Evolutionary conservation across 1,140 invertebrate species (phyloP).

Genomic region (Frieseomelitta varia): DNA sequence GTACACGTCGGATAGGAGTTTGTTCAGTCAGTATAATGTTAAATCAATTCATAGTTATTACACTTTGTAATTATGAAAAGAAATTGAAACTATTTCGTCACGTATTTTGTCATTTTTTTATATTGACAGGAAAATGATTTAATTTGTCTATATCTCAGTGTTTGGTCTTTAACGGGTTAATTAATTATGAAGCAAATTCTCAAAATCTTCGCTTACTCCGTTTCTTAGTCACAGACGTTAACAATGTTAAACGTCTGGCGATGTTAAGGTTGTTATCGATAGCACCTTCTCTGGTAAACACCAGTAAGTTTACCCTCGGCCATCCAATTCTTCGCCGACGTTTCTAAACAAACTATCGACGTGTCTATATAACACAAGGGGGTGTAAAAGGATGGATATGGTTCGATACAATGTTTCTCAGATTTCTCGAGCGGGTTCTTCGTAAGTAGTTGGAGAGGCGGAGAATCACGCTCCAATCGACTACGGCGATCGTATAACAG

Average conservation of each 20-base stretch:
- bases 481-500: conserved; percentile 22
- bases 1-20: too few species aligned
- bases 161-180: too few species aligned
- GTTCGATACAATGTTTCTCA: conserved; percentile 14
- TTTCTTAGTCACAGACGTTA: background rate
- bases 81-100: too few species aligned
- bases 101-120: too few species aligned
- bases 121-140: too few species aligned
- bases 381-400: conserved; percentile 1
- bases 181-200: background rate
- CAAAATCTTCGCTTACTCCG: background rate
- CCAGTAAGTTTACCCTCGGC: background rate
- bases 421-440: background rate
- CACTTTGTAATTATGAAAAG: too few species aligned
- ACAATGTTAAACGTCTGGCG: background rate
- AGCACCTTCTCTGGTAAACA: background rate
- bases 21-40: too few species aligned
- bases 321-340: background rate
- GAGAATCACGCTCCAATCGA: conserved; percentile 43
- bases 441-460: conserved; percentile 20
- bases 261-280: background rate
- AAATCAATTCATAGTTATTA: too few species aligned
- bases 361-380: background rate
- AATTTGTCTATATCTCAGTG: too few species aligned
- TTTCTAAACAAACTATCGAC: background rate